Evolutionary conservation across 2,113 vertebrate species (phyloP), one percentile per base, ranked within the genome.

Genomic region (Myanophis thanlyinensis): DNA sequence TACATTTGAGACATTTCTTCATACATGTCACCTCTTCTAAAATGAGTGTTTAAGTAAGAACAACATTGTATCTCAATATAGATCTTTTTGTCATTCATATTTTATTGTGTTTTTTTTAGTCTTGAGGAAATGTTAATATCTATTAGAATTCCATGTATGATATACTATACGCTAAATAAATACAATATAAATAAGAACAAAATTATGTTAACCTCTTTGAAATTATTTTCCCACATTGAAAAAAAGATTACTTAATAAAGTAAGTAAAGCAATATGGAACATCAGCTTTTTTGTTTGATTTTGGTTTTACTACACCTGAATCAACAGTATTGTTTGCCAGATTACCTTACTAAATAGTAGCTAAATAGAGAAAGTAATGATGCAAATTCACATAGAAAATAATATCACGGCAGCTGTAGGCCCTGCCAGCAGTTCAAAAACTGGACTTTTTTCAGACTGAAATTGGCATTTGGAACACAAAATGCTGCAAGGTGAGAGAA

Each of bases 181-280:
- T 67, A 67, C n/a, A 35, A 67, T 67, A 67, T 67, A n/a, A 35
- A 35, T 54, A n/a, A 92, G 15, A 90, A 9, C 35, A 92, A 46
- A 91, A 93, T 35, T 62, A 12, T 90, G 0, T 95, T 59, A 92
- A 89, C 18, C 46, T 44, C 44, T 44, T 90, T 5, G 30, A 85
- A 40, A 85, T 86, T 93, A 88, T 8, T 86, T 84, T 84, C 2
- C 91, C 88, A 54, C 87, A 87, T n/a, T 88, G 40, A 89, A 25
- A 96, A 94, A 20, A 89, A 80, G 46, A 10, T 93, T 20, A 67
- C 73, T 94, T 86, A 52, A 88, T 89, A n/a, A 92, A 90, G 85
- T 25, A 12, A 12, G 15, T 94, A 93, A 89, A 92, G 93, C 93
- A 94, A 92, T 86, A 23, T 59, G 95, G 62, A 87, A 0, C 89